These are phyloP conservation scores for Helarctos malayanus DNA, from an alignment of 2,797 vertebrate genomes.

Conservation along the genomic window DNA sequence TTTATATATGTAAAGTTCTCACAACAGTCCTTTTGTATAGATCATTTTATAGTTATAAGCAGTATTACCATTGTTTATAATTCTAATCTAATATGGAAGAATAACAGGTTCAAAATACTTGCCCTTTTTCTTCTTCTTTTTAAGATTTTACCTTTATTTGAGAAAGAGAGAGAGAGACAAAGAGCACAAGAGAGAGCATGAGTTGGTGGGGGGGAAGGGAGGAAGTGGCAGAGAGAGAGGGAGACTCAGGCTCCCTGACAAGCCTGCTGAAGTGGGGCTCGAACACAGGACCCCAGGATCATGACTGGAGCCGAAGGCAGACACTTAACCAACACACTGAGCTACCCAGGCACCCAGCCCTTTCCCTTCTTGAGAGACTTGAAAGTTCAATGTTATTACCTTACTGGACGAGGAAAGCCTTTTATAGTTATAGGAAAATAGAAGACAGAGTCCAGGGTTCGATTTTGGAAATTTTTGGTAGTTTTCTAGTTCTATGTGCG, in stretches of 20 bases:
- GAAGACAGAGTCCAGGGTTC: neutral
- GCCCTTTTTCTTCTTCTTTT: neutral
- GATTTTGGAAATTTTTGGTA: neutral
- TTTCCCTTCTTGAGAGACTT: neutral
- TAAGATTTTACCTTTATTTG: neutral
- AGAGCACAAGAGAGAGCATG: neutral
- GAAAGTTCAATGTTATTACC: neutral
- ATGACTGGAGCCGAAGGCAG: neutral
- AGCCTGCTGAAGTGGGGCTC: neutral
- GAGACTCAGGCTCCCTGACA: fast-evolving
- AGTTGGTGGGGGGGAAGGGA: neutral
- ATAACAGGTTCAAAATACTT: neutral
- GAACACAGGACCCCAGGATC: neutral
- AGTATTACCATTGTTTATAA: neutral
- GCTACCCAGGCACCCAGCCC: no score
- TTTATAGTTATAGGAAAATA: neutral
- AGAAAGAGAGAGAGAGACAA: no score
- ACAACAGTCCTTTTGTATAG: neutral
- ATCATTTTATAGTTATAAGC: neutral
- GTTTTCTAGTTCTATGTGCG: neutral
- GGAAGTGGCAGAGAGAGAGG: neutral
- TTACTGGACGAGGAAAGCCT: neutral
- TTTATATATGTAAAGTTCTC: neutral
- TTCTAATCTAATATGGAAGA: neutral
- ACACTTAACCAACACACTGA: no score